Evolutionary conservation across 2,797 vertebrate species (phyloP).

Genomic region (Poecilia picta): DNA sequence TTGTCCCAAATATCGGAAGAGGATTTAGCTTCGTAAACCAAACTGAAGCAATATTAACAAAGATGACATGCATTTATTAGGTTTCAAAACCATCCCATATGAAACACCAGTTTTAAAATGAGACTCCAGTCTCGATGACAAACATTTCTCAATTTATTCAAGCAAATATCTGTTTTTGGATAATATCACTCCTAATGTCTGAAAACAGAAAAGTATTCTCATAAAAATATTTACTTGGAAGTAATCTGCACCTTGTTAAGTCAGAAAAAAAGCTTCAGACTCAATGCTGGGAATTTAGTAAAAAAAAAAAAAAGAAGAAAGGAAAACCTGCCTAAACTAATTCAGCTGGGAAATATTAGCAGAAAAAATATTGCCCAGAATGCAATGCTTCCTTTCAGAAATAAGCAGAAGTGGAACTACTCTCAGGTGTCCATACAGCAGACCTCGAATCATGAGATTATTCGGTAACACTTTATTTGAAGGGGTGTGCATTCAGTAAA

Average conservation of each 20-base stretch:
- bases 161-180: neutral
- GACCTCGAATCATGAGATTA: neutral
- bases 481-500: no score
- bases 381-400: neutral
- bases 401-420: neutral
- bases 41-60: neutral
- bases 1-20: conserved; percentile 41
- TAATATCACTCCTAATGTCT: neutral
- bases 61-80: neutral
- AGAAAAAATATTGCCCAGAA: neutral
- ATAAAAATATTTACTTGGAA: neutral
- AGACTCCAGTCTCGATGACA: no score
- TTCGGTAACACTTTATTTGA: neutral
- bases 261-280: no score
- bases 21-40: neutral
- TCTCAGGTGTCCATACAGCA: neutral
- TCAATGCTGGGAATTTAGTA: neutral
- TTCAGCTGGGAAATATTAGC: neutral
- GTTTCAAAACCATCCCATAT: no score
- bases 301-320: neutral
- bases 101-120: no score
- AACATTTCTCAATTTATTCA: neutral
- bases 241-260: no score
- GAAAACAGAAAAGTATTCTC: neutral
- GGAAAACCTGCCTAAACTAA: no score